phyloP scores from a whole-genome alignment of 1,140 invertebrate genomes.

The Tetragonula clypearis region DNA sequence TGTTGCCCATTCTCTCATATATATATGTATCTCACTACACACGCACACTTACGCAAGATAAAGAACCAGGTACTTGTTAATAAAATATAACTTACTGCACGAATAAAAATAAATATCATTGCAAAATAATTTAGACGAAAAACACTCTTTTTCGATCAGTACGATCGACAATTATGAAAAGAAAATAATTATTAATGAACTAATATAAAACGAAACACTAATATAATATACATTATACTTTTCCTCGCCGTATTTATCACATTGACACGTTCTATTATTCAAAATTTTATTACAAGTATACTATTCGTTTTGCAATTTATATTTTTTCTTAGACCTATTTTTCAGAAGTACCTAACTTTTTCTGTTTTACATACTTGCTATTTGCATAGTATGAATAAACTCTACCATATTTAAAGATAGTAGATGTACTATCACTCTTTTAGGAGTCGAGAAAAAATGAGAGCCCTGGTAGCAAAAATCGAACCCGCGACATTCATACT shows the following conservation, averaged over 20 bases:
- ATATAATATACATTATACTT: neutral
- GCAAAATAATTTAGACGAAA: constrained; percentile 5
- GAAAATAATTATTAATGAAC: neutral
- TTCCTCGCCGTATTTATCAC: constrained; percentile 21
- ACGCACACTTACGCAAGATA: constrained; percentile 34
- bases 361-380: constrained; percentile 12
- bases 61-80: constrained; percentile 51
- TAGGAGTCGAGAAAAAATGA: neutral
- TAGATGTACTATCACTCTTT: constrained; percentile 7
- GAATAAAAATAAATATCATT: constrained; percentile 7
- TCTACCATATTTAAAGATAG: constrained; percentile 8
- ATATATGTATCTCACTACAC: neutral
- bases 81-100: neutral
- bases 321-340: neutral
- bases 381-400: constrained; percentile 7
- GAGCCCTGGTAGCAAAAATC: neutral
- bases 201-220: neutral
- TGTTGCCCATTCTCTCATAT: neutral
- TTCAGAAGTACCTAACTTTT: neutral
- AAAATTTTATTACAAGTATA: constrained; percentile 24
- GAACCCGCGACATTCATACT: neutral
- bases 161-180: neutral
- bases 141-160: neutral
- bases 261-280: constrained; percentile 42
- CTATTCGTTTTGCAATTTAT: constrained; percentile 1